Evolutionary conservation across 2,888 invertebrate species (phyloP), one percentile per base, ranked within the genome.

Genomic region (Gortyna flavago): DNA sequence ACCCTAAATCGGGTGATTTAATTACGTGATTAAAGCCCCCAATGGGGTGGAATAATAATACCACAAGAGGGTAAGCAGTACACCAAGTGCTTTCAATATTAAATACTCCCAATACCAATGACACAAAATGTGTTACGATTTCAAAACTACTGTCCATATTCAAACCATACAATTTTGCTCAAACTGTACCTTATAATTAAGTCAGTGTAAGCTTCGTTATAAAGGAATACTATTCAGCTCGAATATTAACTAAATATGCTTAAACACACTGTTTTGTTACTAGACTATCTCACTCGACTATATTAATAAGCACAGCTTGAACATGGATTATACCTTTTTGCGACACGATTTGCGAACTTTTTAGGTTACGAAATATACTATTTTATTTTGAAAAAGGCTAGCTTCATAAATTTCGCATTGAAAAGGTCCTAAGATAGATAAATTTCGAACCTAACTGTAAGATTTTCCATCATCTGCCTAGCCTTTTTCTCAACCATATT

Each of bases 21-120:
- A 8, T 48, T 51, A 77, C 54, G 67, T 82, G 76, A 67, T 35
- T 62, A 38, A 41, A 81, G 13, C 67, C 82, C 82, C 79, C 75
- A 59, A 44, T 35, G 66, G 79, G 59, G 66, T 79, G 82, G 59
- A 81, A 81, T 54, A 61, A 65, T 51, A 78, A 59, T 74, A 81
- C 76, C 75, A 75, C 66, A 54, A 75, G 2, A 61, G 18, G 29
- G 35, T 81, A 29, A 59, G 32, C 59, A 59, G 51, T 61, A 79
- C 41, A 79, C 59, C 18, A 48, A 77, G 80, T 83, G 78, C 77
- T 59, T 70, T 68, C 41, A 68, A 77, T 57, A 75, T 75, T 67
- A 68, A 77, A 64, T 68, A 64, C 67, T 62, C n/a, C 5, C 62
- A 57, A 57, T 69, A 35, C 29, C 51, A n/a, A 66, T n/a, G n/a